Base-by-base conservation (phyloP, 1,140 invertebrate genomes). In the Ceratina australensis region DNA sequence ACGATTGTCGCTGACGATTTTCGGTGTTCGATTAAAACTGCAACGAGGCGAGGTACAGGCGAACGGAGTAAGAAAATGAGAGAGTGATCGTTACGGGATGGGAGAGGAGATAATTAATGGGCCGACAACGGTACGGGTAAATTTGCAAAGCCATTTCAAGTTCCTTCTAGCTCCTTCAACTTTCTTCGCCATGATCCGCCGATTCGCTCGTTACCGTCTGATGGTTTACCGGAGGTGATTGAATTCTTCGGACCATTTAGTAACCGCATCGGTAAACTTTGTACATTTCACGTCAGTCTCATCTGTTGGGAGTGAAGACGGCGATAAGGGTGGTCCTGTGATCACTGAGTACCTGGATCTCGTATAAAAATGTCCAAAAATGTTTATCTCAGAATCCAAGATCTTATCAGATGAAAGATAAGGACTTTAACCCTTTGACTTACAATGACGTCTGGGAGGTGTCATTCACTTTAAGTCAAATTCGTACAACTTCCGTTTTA, bases 101-200 rank as follows among this genome's bases (percentile, higher is more conserved):
- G 20, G 59, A 66, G 57, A 74, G 75, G 66, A 80, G 83, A 83
- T 90, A 92, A 92, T 92, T 91, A 92, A 85, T 81, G 83, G 78
- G 66, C 79, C 65, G 78, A 84, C 87, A 87, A 87, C 61, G 78
- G 75, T 84, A 80, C 84, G 83, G 85, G 87, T 80, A 92, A 92
- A 92, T 92, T 92, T 92, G 85, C 89, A 88, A 89, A 91, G 87
- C 89, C 87, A 92, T 91, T 91, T 91, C 87, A 89, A 91, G 87
- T 89, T 88, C 80, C 79, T 87, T 79, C 71, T 42, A 42, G 33
- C 33, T 42, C 33, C 33, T 42, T 42, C 33, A 42, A 42, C 33
- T 42, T 42, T 42, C 33, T 42, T 42, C 33, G 33, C 2, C 33
- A 10, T 42, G 33, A 42, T 42, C 33, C 33, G 10, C 33, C 72